phyloP scores from a whole-genome alignment of 2,888 invertebrate genomes.

The Psylliodes chrysocephalus region DNA sequence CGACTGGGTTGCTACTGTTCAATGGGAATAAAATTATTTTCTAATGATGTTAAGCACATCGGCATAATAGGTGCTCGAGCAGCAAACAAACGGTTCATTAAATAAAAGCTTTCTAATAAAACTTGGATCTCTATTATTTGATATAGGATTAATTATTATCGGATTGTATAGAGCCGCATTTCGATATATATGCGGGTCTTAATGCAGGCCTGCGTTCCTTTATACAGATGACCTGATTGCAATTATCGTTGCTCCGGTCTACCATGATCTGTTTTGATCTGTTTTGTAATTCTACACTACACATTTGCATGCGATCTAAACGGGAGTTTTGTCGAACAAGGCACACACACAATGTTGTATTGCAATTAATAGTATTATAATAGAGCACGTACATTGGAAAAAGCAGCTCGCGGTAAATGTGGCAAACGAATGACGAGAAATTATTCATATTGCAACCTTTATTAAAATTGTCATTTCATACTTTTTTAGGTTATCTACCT shows the following conservation, averaged over 20 bases:
- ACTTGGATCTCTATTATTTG: constrained; percentile 1
- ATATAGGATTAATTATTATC: constrained; percentile 10
- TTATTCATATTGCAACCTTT: no score
- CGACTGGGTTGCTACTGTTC: no score
- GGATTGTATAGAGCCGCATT: constrained; percentile 1
- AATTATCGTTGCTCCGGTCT: constrained; percentile 6
- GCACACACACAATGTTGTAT: neutral
- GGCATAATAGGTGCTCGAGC: no score
- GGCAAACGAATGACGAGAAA: no score
- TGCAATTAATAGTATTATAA: constrained; percentile 9
- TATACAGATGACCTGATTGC: no score
- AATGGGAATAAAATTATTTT: no score
- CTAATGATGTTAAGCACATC: no score
- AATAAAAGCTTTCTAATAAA: neutral
- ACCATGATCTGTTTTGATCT: constrained; percentile 10
- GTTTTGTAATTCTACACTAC: constrained; percentile 9
- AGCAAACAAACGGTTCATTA: neutral
- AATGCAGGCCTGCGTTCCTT: constrained; percentile 5
- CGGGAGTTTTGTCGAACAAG: constrained; percentile 7
- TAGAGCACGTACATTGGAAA: neutral
- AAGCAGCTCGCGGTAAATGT: no score
- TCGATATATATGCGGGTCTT: constrained; percentile 13
- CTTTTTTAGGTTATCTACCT: no score
- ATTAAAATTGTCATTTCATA: no score
- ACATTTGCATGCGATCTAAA: constrained; percentile 13